Conservation (phyloP, 2,797 vertebrate species). For the Ptychadena robeensis region DNA sequence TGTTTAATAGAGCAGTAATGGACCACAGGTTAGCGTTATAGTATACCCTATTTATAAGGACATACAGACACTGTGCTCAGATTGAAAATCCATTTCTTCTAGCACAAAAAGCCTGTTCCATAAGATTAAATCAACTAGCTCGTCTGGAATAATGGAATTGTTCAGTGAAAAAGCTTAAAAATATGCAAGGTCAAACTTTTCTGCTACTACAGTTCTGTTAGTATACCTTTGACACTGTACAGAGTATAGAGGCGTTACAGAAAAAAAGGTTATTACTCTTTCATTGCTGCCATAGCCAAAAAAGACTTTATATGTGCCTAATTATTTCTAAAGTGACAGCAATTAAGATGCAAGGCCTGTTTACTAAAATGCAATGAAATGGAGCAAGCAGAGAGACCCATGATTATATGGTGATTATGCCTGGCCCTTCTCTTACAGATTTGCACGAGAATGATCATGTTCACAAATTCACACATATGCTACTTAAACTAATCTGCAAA, state of each 20-base stretch:
- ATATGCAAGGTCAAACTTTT: constrained; percentile 53
- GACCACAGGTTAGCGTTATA: neutral
- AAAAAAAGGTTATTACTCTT: constrained; percentile 16
- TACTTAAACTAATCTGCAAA: too few relatives aligned
- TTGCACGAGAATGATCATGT: too few relatives aligned
- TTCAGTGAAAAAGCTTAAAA: constrained; percentile 50
- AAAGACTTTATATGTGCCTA: neutral
- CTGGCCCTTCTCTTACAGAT: too few relatives aligned
- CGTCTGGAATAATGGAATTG: constrained; percentile 56
- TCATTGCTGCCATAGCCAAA: neutral
- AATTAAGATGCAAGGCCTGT: neutral
- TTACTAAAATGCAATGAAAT: too few relatives aligned
- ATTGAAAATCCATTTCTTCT: constrained; percentile 41
- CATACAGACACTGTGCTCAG: constrained; percentile 13
- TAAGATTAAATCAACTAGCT: constrained; percentile 51
- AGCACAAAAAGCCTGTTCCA: constrained; percentile 38
- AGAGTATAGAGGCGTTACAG: neutral
- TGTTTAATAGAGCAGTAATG: too few relatives aligned
- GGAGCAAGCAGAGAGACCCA: too few relatives aligned
- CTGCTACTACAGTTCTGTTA: constrained; percentile 6
- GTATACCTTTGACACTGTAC: constrained; percentile 26
- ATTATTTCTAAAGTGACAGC: neutral
- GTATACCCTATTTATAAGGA: constrained; percentile 7
- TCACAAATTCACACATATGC: too few relatives aligned
- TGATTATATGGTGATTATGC: too few relatives aligned